Base-by-base conservation (phyloP, 1,140 invertebrate species). In the Formica exsecta region DNA sequence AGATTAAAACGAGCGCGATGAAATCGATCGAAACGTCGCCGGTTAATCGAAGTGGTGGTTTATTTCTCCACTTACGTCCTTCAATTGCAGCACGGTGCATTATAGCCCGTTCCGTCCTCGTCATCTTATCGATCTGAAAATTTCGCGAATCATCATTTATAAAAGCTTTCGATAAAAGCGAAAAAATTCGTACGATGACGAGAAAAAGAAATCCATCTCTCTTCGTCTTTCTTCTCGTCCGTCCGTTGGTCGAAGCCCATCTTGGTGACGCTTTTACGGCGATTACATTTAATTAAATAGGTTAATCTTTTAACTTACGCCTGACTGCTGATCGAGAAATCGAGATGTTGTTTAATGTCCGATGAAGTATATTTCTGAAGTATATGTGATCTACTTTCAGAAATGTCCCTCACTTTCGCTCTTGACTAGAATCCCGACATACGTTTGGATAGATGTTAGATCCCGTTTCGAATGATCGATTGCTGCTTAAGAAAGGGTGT, bases 51-150 rank as follows among this genome's bases (percentile, higher is more conserved):
- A 61, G 66, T 74, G 36, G 25, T 79, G 79, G 66, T 83, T 74
- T 83, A 83, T 70, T 83, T 73, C 68, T 83, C 79, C 25, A 83
- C 79, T 83, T 83, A 74, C 41, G 68, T 83, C 54, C 54, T 83
- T 74, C 54, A 11, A 62, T 80, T 36, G 61, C 62, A 25, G 13
- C 64, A n/a, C 22, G 48, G 32, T 48, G 66, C 25, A 22, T 80
- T 80, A 29, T 36, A 61, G 25, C 16, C 16, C 13, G 22, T 38
- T 57, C 36, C 38, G 44, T 44, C 54, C 19, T 83, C 36, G 25
- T 73, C 79, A 73, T 83, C 41, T 22, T 74, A 73, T 62, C 68
- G 51, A 83, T 74, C 25, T 29, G 51, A 32, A 83, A 74, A 32
- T 36, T 83, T 59, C 7, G 68, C 79, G 57, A 74, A 62, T 83